A percentile compares a stretch with the other conserved stretches of the same genome.
phyloP scores from a whole-genome alignment of 1,140 invertebrate genomes.

The Drosophila orena region DNA sequence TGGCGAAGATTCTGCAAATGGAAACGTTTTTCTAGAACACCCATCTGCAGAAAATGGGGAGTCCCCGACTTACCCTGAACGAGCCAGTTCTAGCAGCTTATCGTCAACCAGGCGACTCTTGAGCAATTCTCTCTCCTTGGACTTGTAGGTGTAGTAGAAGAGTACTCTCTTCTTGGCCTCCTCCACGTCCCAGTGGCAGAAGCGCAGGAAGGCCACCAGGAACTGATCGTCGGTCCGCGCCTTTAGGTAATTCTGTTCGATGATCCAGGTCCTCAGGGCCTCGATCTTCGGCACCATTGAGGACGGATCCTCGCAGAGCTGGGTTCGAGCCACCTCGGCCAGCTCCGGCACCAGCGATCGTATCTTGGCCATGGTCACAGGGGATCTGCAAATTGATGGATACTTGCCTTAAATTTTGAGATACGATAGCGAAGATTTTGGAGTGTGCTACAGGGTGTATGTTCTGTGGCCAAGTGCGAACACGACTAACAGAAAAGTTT shows the following conservation, averaged over 20 bases:
- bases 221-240: constrained; percentile 87
- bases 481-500: constrained; percentile 57
- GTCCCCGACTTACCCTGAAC: constrained; percentile 60
- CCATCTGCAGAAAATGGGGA: background rate
- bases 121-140: constrained; percentile 62
- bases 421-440: constrained; percentile 8
- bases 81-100: constrained; percentile 64
- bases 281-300: constrained; percentile 85
- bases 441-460: constrained; percentile 18
- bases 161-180: constrained; percentile 88
- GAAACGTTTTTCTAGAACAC: too few species aligned
- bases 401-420: constrained; percentile 32
- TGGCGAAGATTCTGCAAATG: constrained; percentile 67
- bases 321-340: constrained; percentile 85
- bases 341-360: constrained; percentile 85
- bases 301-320: constrained; percentile 87
- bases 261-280: constrained; percentile 87
- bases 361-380: constrained; percentile 79
- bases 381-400: constrained; percentile 32
- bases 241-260: constrained; percentile 87
- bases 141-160: constrained; percentile 84
- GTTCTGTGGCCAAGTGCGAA: constrained; percentile 38
- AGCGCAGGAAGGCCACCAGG: constrained; percentile 87
- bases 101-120: constrained; percentile 69
- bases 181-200: constrained; percentile 89